Evolutionary conservation across 2,888 invertebrate species (phyloP).

Genomic region (Amiota minor): DNA sequence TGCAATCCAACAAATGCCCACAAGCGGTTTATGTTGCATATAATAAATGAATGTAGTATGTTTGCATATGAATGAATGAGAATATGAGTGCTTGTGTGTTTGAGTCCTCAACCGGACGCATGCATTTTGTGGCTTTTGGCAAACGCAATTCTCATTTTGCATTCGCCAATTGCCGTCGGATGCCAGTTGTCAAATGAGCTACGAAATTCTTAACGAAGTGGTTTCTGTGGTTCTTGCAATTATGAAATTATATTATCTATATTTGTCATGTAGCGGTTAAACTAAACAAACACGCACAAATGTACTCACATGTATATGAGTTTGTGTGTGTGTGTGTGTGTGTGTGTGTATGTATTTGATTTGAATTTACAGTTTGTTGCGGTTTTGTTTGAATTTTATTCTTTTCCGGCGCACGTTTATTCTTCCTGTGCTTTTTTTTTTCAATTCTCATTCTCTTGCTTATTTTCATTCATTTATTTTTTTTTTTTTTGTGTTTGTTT

Average conservation of each 20-base stretch:
- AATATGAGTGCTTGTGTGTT: slow-evolving; percentile 24
- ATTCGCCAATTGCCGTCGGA: slow-evolving; percentile 17
- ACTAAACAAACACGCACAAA: slow-evolving; percentile 2
- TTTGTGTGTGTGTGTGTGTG: background rate
- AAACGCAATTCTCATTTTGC: slow-evolving; percentile 41
- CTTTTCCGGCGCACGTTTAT: slow-evolving; percentile 34
- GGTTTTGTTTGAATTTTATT: slow-evolving; percentile 10
- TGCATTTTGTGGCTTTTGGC: slow-evolving; percentile 58
- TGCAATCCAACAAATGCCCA: too few relatives aligned
- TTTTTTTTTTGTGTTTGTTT: background rate
- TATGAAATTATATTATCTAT: slow-evolving; percentile 58
- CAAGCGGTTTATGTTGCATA: background rate
- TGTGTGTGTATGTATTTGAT: slow-evolving; percentile 28
- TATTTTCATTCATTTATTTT: background rate
- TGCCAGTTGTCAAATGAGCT: slow-evolving; percentile 50
- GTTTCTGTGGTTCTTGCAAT: slow-evolving; percentile 61
- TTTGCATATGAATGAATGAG: background rate
- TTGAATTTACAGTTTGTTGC: slow-evolving; percentile 10
- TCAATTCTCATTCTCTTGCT: background rate
- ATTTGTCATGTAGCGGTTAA: slow-evolving; percentile 9
- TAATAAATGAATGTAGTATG: slow-evolving; percentile 21
- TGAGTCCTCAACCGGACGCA: slow-evolving; percentile 2
- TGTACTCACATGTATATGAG: background rate
- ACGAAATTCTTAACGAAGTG: slow-evolving; percentile 63
- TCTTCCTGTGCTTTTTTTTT: slow-evolving; percentile 19